A percentile compares a stretch with the other conserved stretches of the same genome.
phyloP scores from a whole-genome alignment of 2,113 vertebrate species.

The Sorex araneus region DNA sequence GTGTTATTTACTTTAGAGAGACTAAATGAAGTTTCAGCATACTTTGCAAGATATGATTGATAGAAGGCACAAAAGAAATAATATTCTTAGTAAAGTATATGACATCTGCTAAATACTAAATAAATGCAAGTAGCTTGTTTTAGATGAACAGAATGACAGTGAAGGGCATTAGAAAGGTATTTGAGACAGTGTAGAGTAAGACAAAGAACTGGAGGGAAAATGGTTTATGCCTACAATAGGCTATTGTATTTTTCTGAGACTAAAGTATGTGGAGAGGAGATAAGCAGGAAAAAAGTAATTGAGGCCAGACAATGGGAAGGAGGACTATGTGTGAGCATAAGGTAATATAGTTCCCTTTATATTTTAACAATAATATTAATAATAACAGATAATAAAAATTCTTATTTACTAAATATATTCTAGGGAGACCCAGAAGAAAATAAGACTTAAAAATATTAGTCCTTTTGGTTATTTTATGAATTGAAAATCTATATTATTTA shows the following conservation, averaged over 20 bases:
- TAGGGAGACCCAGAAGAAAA: not conserved
- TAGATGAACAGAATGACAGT: not conserved
- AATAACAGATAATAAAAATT: not conserved
- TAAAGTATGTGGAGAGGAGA: not conserved
- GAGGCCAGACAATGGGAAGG: not conserved
- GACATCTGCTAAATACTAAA: not conserved
- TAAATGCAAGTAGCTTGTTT: not conserved
- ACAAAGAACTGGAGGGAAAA: not conserved
- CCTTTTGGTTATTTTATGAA: conserved; percentile 48
- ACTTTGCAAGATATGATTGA: not conserved
- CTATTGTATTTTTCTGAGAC: not conserved
- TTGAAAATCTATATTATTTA: conserved; percentile 46
- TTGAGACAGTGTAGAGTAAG: not conserved
- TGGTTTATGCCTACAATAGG: not conserved
- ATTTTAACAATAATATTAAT: conserved; percentile 17
- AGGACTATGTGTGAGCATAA: not conserved
- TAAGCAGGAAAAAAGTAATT: not conserved
- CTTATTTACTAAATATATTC: conserved; percentile 15
- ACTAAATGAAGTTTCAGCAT: conserved; percentile 10
- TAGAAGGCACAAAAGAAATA: not conserved
- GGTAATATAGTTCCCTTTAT: not conserved
- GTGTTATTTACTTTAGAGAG: not conserved
- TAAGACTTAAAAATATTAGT: conserved; percentile 13
- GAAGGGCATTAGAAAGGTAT: not conserved
- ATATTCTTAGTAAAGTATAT: not conserved